Evolutionary conservation across 2,888 invertebrate species (phyloP).

Genomic region (Incurvaria masculella): DNA sequence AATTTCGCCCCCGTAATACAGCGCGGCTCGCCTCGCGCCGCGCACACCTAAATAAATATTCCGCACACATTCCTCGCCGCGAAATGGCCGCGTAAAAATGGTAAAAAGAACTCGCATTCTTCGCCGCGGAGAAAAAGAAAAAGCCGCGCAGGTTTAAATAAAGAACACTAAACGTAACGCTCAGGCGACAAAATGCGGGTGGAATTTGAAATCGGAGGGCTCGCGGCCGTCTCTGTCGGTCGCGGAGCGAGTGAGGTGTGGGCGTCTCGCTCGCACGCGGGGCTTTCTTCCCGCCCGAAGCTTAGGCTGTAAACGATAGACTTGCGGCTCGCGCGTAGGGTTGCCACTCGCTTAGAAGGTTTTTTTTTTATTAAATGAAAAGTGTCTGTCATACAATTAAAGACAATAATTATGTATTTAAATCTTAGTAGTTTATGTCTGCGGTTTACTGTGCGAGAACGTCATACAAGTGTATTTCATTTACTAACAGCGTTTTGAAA

Average conservation of each 20-base stretch:
- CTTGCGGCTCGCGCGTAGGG: slow-evolving; percentile 38
- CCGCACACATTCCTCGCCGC: slow-evolving; percentile 37
- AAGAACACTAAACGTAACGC: slow-evolving; percentile 58
- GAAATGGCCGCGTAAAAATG: slow-evolving; percentile 32
- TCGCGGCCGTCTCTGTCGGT: slow-evolving; percentile 32
- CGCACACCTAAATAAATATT: slow-evolving; percentile 55
- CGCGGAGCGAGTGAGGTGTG: slow-evolving; percentile 21
- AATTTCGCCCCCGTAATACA: slow-evolving; percentile 55
- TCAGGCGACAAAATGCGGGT: slow-evolving; percentile 58
- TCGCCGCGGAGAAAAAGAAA: slow-evolving; percentile 39
- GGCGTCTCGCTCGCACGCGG: slow-evolving; percentile 30
- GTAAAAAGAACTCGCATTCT: slow-evolving; percentile 40
- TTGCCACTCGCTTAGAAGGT: slow-evolving; percentile 29
- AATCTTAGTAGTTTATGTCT: no score
- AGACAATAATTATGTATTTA: no score
- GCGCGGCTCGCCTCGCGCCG: slow-evolving; percentile 46
- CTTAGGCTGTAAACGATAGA: slow-evolving; percentile 56
- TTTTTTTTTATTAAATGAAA: no score
- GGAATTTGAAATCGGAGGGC: slow-evolving; percentile 56
- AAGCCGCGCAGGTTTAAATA: slow-evolving; percentile 51
- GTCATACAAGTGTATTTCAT: no score
- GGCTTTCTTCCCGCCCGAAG: slow-evolving; percentile 43
- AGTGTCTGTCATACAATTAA: no score
- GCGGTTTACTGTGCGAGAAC: no score
- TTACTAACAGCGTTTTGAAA: no score